Evolutionary conservation across 2,113 vertebrate genomes (phyloP).

Genomic region (Bothrops jararaca): DNA sequence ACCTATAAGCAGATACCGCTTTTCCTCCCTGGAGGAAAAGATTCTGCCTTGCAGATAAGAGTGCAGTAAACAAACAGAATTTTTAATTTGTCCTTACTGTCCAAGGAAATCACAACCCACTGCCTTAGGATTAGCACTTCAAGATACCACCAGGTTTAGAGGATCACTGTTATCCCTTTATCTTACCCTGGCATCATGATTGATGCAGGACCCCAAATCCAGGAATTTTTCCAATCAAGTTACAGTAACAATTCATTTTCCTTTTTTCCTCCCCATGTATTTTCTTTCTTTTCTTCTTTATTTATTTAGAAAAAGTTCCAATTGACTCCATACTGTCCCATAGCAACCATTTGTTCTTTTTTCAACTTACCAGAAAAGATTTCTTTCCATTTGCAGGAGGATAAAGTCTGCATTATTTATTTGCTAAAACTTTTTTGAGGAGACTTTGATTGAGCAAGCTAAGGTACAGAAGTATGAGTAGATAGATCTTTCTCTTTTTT

Average conservation of each 20-base stretch:
- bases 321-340: background rate
- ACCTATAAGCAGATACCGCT: background rate
- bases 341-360: background rate
- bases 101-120: background rate
- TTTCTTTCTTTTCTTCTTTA: background rate
- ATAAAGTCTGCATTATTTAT: background rate
- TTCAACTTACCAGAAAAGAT: background rate
- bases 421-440: background rate
- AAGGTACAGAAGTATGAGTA: background rate
- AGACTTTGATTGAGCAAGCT: background rate
- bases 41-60: background rate
- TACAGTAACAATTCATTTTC: background rate
- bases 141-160: background rate
- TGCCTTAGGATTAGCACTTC: background rate
- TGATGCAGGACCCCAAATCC: background rate
- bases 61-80: background rate
- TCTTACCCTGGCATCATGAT: background rate
- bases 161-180: background rate
- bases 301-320: background rate
- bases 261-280: background rate
- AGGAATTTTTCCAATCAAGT: background rate
- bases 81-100: background rate
- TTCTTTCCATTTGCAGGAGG: background rate
- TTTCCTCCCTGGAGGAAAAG: background rate
- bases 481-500: no score